Conservation (phyloP, 2,113 vertebrate genomes). For the Microcebus griseorufus region DNA sequence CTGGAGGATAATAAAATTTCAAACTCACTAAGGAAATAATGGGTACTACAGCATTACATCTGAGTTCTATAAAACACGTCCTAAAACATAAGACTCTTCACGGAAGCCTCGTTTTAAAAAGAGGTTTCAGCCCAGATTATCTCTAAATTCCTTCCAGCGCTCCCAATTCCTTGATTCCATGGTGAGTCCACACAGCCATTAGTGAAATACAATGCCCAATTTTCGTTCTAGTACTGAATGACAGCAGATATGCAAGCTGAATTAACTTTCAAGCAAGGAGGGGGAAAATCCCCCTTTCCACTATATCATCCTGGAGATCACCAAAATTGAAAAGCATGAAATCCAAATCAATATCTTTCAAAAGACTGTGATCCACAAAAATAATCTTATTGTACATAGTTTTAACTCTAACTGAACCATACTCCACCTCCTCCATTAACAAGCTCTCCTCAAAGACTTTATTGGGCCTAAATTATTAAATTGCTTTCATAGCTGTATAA, state of each 20-base stretch:
- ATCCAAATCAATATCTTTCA: constrained; percentile 18
- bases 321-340: background rate
- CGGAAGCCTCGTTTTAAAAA: background rate
- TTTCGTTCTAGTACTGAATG: background rate
- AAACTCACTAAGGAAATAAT: background rate
- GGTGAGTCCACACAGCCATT: background rate
- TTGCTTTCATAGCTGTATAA: background rate
- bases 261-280: background rate
- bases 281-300: background rate
- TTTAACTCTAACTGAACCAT: constrained; percentile 26
- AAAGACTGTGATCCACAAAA: background rate
- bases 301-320: background rate
- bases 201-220: background rate
- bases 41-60: background rate
- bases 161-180: background rate
- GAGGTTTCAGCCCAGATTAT: background rate
- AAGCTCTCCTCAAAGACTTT: background rate
- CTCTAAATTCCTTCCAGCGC: background rate
- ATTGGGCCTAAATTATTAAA: background rate
- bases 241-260: background rate
- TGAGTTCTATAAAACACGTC: background rate
- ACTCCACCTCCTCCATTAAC: background rate
- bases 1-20: background rate
- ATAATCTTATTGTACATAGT: background rate
- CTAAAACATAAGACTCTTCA: background rate